Percentiles rank a stretch among this genome's conserved stretches.
These are phyloP conservation scores for Caenorhabditis doughertyi DNA, from an alignment of 2,888 invertebrate genomes.

Conservation along the genomic window DNA sequence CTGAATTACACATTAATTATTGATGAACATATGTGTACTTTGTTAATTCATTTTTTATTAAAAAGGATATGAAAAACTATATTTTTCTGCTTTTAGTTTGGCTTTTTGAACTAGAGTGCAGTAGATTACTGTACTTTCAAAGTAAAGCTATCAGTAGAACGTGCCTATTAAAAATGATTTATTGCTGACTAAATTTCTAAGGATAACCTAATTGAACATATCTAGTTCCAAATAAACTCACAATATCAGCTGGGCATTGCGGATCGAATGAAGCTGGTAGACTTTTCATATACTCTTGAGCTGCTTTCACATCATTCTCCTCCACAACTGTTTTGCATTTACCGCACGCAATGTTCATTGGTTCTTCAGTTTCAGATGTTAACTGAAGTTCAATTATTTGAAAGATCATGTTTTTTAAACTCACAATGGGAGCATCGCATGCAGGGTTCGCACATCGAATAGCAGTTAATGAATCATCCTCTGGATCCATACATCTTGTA, in stretches of 20 bases:
- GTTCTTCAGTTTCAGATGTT: constrained; percentile 73
- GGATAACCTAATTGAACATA: too few relatives aligned
- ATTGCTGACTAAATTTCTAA: too few relatives aligned
- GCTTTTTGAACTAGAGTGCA: too few relatives aligned
- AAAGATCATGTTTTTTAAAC: not conserved
- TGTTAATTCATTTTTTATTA: not conserved
- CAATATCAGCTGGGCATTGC: constrained; percentile 71
- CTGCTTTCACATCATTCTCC: constrained; percentile 65
- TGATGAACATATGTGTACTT: not conserved
- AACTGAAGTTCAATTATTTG: constrained; percentile 42
- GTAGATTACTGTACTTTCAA: too few relatives aligned
- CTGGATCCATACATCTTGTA: constrained; percentile 77
- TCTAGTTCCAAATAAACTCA: too few relatives aligned
- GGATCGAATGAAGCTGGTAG: constrained; percentile 76
- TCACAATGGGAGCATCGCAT: constrained; percentile 77
- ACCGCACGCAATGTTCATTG: constrained; percentile 75
- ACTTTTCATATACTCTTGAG: constrained; percentile 77
- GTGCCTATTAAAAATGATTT: too few relatives aligned
- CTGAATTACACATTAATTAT: constrained; percentile 30
- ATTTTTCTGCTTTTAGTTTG: too few relatives aligned
- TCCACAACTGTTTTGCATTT: constrained; percentile 73
- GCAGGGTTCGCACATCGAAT: constrained; percentile 68
- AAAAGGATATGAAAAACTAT: too few relatives aligned
- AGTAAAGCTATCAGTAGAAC: too few relatives aligned
- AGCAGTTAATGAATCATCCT: constrained; percentile 78